These are phyloP conservation scores for Mus pahari DNA, from an alignment of 2,113 vertebrate genomes.

Conservation along the genomic window DNA sequence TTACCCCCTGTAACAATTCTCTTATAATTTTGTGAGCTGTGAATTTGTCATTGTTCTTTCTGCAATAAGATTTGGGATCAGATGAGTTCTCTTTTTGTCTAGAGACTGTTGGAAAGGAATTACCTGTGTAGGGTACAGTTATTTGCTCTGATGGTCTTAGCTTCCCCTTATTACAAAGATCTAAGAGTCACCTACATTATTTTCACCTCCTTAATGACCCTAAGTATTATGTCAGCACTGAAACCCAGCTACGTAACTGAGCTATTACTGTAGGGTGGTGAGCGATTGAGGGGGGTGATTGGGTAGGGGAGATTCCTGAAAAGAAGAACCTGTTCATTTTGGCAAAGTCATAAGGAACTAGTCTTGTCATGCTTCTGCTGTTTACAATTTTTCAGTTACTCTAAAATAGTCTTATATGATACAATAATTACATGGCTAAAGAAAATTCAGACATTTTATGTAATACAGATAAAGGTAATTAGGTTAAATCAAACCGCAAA, in stretches of 20 bases:
- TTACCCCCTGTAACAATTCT: neutral
- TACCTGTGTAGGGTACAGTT: neutral
- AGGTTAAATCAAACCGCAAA: neutral
- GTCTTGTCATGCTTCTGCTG: neutral
- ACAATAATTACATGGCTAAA: neutral
- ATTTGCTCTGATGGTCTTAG: neutral
- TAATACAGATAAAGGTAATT: neutral
- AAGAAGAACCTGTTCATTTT: neutral
- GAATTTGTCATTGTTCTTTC: neutral
- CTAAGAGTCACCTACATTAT: neutral
- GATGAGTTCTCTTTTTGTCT: neutral
- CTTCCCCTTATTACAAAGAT: neutral
- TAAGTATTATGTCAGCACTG: neutral
- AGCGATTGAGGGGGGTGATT: neutral
- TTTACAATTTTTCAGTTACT: neutral
- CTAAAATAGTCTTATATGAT: neutral
- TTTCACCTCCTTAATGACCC: neutral
- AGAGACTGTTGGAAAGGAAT: neutral
- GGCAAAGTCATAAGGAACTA: neutral
- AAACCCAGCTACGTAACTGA: neutral
- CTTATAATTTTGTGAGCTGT: neutral
- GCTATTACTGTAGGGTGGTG: neutral
- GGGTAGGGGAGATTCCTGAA: neutral
- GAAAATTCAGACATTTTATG: neutral
- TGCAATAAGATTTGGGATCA: neutral